phyloP scores from a whole-genome alignment of 2,113 vertebrate species.

The Cyanoramphus novaezelandiae region DNA sequence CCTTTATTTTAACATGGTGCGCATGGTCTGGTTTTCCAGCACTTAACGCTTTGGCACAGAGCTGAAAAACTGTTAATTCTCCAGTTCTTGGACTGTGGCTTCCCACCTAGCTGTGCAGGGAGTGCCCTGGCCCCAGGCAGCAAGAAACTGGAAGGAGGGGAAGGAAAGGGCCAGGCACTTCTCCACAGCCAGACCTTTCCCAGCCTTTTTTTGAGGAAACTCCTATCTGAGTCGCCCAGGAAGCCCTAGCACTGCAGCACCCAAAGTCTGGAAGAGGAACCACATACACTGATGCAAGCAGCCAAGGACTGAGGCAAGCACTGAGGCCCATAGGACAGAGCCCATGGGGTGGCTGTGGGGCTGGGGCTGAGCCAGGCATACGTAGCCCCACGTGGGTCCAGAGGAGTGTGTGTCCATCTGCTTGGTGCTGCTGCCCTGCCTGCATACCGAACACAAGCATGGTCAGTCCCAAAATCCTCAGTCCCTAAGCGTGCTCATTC shows the following conservation, averaged over 20 bases:
- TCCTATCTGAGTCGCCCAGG: not conserved
- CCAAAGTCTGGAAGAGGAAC: not conserved
- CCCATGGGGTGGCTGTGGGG: accelerated
- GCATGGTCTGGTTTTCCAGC: not conserved
- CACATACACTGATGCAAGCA: not conserved
- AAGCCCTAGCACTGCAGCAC: not conserved
- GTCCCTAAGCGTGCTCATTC: not conserved
- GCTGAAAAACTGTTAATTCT: not conserved
- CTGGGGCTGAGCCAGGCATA: not conserved
- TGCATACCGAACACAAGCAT: accelerated
- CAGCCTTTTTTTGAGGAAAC: not conserved
- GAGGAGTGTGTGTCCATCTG: not conserved
- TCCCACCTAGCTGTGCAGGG: not conserved
- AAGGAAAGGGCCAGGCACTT: not conserved
- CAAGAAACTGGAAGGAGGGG: not conserved
- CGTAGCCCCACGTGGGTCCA: not conserved
- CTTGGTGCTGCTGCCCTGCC: not conserved
- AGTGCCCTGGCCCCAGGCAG: not conserved
- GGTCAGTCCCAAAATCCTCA: not conserved
- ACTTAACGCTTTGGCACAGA: not conserved
- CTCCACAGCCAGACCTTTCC: not conserved
- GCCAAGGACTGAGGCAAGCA: not conserved
- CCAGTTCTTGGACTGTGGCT: not conserved
- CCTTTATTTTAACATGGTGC: not conserved
- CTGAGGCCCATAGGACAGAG: not conserved